Evolutionary conservation across 2,797 vertebrate genomes (phyloP), one percentile per base, ranked within the genome.

Genomic region (Pangasius krempfi): DNA sequence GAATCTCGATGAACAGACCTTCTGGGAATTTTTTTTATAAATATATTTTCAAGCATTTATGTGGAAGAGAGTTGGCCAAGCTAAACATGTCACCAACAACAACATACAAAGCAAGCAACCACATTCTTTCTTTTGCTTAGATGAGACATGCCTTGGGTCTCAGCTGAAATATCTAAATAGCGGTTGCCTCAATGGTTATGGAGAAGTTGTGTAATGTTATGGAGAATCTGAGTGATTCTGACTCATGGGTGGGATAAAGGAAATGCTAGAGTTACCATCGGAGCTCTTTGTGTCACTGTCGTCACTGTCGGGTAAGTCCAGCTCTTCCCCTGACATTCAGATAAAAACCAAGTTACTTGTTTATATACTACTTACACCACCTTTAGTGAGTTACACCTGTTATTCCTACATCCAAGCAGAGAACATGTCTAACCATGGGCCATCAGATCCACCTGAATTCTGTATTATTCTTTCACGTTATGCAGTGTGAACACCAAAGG

Each of bases 271-370:
- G n/a, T 93, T 93, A 94, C 93, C 93, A 70, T 93, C 89, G 10
- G 92, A 91, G 76, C 88, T 92, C 91, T 93, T 90, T 92, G 88
- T 92, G 86, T 92, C 92, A 90, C 86, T 92, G 85, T 90, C 89
- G 70, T 92, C 91, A 90, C 89, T 93, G 75, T 92, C 88, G 82
- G 92, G 92, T 80, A 91, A 93, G 88, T 93, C 88, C 85, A 91
- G 87, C 72, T 91, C 87, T 37, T 93, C 92, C 70, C 92, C 93
- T 94, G 92, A 90, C 89, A 92, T 89, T 89, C 82, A 92, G 86
- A 93, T 85, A 78, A 93, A 88, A 92, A 76, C 86, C 5, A 2
- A 18, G 87, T 91, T 90, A 93, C 82, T 80, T 84, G 58, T 44
- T 58, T 81, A 88, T 30, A 83, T 37, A 87, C 37, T 75, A 70